Base-by-base conservation (phyloP, 2,113 vertebrate genomes). In the Trichechus manatus region DNA sequence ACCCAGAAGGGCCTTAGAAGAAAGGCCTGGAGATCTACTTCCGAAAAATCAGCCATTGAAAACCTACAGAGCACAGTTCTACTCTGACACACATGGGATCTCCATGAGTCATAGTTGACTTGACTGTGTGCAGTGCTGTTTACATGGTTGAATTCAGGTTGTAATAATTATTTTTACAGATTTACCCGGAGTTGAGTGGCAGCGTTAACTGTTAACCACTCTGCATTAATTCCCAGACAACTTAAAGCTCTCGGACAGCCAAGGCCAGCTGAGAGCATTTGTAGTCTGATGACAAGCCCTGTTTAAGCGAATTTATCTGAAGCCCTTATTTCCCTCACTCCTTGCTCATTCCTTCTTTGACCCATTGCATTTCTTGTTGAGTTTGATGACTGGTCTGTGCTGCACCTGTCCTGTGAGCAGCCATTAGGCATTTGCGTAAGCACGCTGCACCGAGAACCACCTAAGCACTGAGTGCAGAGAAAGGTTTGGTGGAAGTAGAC, bases 81-180 rank as follows among this genome's bases (percentile, higher is more conserved):
- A 39, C 72, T 39, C 31, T 9, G 20, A 9, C 29, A 6, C n/a
- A 36, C 72, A 10, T 22, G 70, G 17, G 59, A 23, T 47, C 47
- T 13, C 59, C 59, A 61, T 56, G 53, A 23, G 72, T 74, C 72
- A 23, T 20, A 36, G 68, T 36, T 20, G 14, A 33, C 70, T 36
- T 6, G 27, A 68, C 98, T 98, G 98, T 98, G 98, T 99, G 98
- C 98, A 98, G 98, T 99, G 98, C 98, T 99, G 98, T 99, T 99
- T 99, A 98, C 98, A 98, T 98, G 98, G 98, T 98, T 98, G 98
- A 97, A 87, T 98, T 98, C 97, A 98, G 98, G 97, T 98, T 98
- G 97, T 98, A 98, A 97, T 97, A 95, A 98, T 98, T 98, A 98
- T 98, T 98, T 97, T 98, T 97, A 95, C 97, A 98, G 97, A 98